These are phyloP conservation scores for Apamea monoglypha DNA, from an alignment of 2,888 invertebrate genomes.

Conservation along the genomic window DNA sequence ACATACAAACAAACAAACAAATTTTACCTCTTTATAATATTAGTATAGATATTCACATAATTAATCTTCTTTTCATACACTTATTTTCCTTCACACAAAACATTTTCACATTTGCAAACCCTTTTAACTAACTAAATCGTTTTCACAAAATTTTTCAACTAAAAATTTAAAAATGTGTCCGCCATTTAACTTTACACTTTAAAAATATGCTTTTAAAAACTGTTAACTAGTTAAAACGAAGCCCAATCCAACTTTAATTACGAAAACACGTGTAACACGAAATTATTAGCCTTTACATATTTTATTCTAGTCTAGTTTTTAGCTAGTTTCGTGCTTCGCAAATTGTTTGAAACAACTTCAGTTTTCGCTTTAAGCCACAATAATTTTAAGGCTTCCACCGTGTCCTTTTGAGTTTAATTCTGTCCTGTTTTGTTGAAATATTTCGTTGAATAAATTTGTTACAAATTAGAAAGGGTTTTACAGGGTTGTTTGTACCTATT, in stretches of 20 bases:
- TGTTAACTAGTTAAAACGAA: constrained; percentile 50
- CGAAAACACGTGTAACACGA: constrained; percentile 44
- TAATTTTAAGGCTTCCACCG: constrained; percentile 16
- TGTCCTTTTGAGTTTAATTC: constrained; percentile 5
- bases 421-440: constrained; percentile 1
- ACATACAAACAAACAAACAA: too few species aligned
- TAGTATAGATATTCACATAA: too few species aligned
- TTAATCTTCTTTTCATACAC: not conserved
- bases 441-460: constrained; percentile 2
- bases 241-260: constrained; percentile 48
- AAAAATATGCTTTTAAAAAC: constrained; percentile 49
- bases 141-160: constrained; percentile 1
- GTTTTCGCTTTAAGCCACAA: constrained; percentile 35
- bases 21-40: too few species aligned
- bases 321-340: constrained; percentile 3
- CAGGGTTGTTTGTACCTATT: not conserved
- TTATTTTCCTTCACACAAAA: not conserved
- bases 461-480: not conserved
- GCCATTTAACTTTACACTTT: constrained; percentile 14
- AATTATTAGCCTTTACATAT: constrained; percentile 45
- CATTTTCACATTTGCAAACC: not conserved
- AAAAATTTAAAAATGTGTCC: constrained; percentile 9
- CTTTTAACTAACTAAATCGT: constrained; percentile 1
- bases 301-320: constrained; percentile 22
- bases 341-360: constrained; percentile 39